These are phyloP conservation scores for Pollenia amentaria DNA, from an alignment of 2,888 invertebrate genomes.

Conservation along the genomic window DNA sequence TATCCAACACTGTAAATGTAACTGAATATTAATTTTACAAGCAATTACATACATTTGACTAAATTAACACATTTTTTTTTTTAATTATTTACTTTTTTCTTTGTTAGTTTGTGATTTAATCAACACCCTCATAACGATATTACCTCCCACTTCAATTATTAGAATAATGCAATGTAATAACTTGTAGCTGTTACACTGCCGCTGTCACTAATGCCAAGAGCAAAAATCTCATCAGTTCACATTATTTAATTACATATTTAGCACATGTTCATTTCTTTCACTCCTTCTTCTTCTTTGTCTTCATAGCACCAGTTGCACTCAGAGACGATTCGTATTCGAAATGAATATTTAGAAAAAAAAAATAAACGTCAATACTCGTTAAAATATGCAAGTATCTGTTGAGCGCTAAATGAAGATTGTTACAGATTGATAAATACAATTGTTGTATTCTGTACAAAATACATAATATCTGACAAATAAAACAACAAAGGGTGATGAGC, in stretches of 20 bases:
- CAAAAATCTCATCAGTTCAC: constrained; percentile 20
- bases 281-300: constrained; percentile 21
- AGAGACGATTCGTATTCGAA: constrained; percentile 32
- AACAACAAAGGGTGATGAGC: neutral
- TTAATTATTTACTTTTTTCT: constrained; percentile 31
- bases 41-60: neutral
- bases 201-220: constrained; percentile 14
- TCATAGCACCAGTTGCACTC: constrained; percentile 36
- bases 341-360: constrained; percentile 5
- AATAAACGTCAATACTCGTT: neutral
- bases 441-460: constrained; percentile 23
- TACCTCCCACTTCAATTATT: constrained; percentile 46
- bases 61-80: constrained; percentile 29
- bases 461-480: neutral
- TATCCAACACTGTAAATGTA: neutral
- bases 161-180: constrained; percentile 24
- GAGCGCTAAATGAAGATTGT: constrained; percentile 51
- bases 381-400: constrained; percentile 16
- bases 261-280: constrained; percentile 41
- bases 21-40: constrained; percentile 24
- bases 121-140: constrained; percentile 31
- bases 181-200: constrained; percentile 26
- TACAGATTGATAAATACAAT: constrained; percentile 47
- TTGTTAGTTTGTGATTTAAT: constrained; percentile 50
- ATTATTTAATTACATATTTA: constrained; percentile 30